phyloP scores from a whole-genome alignment of 92 coral and sea anemone genomes.

The Porites cylindrica region DNA sequence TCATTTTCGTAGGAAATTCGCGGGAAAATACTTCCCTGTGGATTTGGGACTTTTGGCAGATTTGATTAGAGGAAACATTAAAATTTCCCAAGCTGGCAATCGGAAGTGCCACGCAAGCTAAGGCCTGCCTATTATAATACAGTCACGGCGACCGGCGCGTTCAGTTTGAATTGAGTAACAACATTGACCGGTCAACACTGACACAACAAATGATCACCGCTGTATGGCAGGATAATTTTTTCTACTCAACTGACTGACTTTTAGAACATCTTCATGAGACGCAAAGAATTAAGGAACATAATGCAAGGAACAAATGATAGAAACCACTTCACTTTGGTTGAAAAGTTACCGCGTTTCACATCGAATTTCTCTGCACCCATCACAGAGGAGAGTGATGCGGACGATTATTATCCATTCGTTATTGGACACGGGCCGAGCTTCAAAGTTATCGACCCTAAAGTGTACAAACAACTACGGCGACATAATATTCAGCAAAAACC shows the following conservation, averaged over 20 bases:
- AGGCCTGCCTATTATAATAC: constrained; percentile 71
- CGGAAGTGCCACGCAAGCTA: constrained; percentile 97
- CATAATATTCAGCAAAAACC: constrained; percentile 78
- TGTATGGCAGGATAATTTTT: constrained; percentile 29
- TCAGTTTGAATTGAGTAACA: constrained; percentile 51
- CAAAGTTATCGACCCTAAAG: constrained; percentile 89
- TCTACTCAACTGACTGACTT: background rate
- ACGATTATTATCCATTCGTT: constrained; percentile 88
- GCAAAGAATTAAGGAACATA: constrained; percentile 26
- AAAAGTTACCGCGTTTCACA: constrained; percentile 38
- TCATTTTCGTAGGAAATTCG: constrained; percentile 75
- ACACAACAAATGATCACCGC: constrained; percentile 2
- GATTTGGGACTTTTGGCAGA: constrained; percentile 78
- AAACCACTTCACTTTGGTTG: constrained; percentile 37
- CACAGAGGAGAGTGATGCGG: constrained; percentile 80
- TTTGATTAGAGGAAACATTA: constrained; percentile 77
- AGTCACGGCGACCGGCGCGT: constrained; percentile 61
- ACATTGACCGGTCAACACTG: constrained; percentile 25
- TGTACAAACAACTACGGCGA: constrained; percentile 89
- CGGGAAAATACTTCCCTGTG: constrained; percentile 81
- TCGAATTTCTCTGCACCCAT: constrained; percentile 26
- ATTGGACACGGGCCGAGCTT: constrained; percentile 86
- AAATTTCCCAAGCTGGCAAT: constrained; percentile 80
- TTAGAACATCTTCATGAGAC: constrained; percentile 20
- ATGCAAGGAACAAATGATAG: constrained; percentile 35